A percentile compares a stretch with the other conserved stretches of the same genome.
These are phyloP conservation scores for Drosophila cognata DNA, from an alignment of 2,888 invertebrate genomes.

Conservation along the genomic window DNA sequence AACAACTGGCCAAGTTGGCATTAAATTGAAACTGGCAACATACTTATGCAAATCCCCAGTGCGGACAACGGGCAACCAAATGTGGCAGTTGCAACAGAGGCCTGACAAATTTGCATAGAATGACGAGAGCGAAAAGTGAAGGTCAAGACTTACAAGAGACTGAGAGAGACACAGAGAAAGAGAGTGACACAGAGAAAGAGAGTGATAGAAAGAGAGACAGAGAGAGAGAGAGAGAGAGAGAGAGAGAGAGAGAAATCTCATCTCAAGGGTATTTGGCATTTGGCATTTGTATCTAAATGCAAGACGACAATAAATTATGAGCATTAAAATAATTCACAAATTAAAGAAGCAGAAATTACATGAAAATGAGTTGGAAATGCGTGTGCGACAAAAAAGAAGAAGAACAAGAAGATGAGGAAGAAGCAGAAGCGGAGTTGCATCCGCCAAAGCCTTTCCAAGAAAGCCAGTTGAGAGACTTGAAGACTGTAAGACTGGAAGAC, in stretches of 20 bases:
- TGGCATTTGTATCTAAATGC: constrained; percentile 6
- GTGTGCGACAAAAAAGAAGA: constrained; percentile 1
- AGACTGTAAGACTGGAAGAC: constrained; percentile 59
- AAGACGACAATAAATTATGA: constrained; percentile 63
- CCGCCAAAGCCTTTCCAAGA: constrained; percentile 72
- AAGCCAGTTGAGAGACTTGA: constrained; percentile 53
- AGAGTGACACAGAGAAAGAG: neutral
- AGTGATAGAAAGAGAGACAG: neutral
- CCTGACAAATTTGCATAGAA: constrained; percentile 69
- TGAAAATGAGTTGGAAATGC: constrained; percentile 64
- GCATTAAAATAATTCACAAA: constrained; percentile 82
- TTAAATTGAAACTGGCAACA: constrained; percentile 75
- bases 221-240: neutral
- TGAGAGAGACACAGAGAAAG: neutral
- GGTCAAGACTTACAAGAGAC: neutral
- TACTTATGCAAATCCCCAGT: constrained; percentile 77
- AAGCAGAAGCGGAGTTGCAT: constrained; percentile 58
- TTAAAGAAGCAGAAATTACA: constrained; percentile 77
- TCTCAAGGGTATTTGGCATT: neutral
- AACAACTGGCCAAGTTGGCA: constrained; percentile 75
- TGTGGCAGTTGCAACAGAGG: constrained; percentile 49
- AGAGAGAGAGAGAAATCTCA: neutral
- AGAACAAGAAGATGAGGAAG: constrained; percentile 1
- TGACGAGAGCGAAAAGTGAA: constrained; percentile 37
- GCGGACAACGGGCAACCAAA: constrained; percentile 52